phyloP scores from a whole-genome alignment of 64 coral and sea anemone species.

The Montipora cactus region DNA sequence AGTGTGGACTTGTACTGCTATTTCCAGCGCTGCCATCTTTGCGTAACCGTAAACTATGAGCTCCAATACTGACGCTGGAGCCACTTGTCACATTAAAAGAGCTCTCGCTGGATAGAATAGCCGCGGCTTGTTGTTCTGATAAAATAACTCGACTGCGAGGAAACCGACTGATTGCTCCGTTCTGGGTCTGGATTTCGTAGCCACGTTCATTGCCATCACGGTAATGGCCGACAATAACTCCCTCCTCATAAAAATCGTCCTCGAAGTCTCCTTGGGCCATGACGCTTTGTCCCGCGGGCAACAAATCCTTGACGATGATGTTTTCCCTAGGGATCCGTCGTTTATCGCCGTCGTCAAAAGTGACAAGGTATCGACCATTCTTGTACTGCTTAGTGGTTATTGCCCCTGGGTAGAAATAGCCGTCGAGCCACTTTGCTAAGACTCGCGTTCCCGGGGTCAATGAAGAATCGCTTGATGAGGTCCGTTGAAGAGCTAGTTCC shows the following conservation, averaged over 20 bases:
- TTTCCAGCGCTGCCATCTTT: not conserved
- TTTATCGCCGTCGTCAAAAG: constrained; percentile 92
- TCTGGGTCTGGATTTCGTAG: constrained; percentile 76
- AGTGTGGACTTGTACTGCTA: not conserved
- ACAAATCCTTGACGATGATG: constrained; percentile 67
- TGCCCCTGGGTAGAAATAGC: constrained; percentile 76
- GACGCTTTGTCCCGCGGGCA: constrained; percentile 75
- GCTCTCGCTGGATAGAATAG: constrained; percentile 46
- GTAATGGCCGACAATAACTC: constrained; percentile 86
- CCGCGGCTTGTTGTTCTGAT: constrained; percentile 67
- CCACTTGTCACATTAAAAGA: constrained; percentile 47
- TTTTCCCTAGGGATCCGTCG: constrained; percentile 71
- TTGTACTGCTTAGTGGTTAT: constrained; percentile 70
- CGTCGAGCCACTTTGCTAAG: constrained; percentile 83
- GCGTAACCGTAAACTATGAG: constrained; percentile 21
- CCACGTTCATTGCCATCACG: constrained; percentile 46
- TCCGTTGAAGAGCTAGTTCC: constrained; percentile 7
- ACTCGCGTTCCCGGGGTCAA: constrained; percentile 59
- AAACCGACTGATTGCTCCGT: constrained; percentile 65
- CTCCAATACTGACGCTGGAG: constrained; percentile 47
- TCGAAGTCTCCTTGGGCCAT: constrained; percentile 65
- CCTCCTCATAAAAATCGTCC: constrained; percentile 76
- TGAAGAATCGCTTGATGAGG: constrained; percentile 19
- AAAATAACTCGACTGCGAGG: constrained; percentile 70
- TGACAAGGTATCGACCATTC: constrained; percentile 53